Conservation (phyloP, 2,888 invertebrate species). For the Eristalis pertinax region DNA sequence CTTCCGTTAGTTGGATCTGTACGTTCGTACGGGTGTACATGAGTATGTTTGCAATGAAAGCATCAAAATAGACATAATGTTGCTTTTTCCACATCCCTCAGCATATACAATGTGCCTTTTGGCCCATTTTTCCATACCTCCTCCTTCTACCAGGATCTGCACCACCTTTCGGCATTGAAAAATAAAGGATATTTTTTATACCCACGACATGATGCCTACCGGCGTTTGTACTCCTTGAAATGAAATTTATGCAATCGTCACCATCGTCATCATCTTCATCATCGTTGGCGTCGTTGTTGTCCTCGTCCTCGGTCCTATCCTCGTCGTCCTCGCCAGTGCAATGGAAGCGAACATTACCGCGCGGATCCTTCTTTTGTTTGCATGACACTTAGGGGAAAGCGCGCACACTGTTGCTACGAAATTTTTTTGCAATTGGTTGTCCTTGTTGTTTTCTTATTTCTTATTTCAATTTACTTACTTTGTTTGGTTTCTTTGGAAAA, state of each 20-base stretch:
- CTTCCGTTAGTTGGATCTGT: constrained; percentile 15
- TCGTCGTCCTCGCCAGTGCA: not conserved
- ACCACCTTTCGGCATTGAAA: constrained; percentile 24
- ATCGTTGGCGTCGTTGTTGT: not conserved
- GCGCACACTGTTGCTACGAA: constrained; percentile 24
- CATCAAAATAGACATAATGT: constrained; percentile 48
- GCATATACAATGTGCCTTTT: not conserved
- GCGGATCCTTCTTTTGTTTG: constrained; percentile 48
- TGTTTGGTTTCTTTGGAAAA: constrained; percentile 4
- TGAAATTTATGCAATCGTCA: constrained; percentile 49
- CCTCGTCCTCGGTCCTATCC: not conserved
- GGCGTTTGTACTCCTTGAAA: constrained; percentile 52
- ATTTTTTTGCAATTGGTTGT: constrained; percentile 9
- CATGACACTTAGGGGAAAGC: constrained; percentile 31
- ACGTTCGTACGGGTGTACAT: constrained; percentile 2
- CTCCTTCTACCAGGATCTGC: constrained; percentile 5
- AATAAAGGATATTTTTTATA: constrained; percentile 8
- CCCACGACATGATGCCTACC: constrained; percentile 32
- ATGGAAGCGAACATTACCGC: constrained; percentile 44
- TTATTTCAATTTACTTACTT: constrained; percentile 5
- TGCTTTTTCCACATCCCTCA: constrained; percentile 33
- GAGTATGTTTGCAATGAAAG: constrained; percentile 28
- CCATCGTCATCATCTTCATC: constrained; percentile 29
- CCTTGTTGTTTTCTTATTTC: constrained; percentile 3
- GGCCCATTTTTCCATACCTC: constrained; percentile 24